Evolutionary conservation across 2,888 invertebrate genomes (phyloP).

Genomic region (Altica lythri): DNA sequence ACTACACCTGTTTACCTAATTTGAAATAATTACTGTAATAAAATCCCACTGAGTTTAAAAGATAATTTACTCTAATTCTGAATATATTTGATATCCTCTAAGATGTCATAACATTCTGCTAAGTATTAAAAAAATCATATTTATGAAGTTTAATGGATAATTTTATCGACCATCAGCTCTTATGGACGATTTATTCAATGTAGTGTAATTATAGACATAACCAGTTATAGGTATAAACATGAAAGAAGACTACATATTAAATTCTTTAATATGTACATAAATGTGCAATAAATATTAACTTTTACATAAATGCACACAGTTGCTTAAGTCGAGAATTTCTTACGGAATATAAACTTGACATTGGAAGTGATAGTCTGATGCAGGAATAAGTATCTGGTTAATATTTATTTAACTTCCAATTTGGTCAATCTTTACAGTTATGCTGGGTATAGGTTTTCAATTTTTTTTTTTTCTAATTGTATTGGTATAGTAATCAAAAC

Average conservation of each 20-base stretch:
- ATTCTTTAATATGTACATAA: constrained; percentile 14
- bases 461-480: too few species aligned
- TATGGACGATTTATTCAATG: not conserved
- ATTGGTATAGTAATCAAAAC: too few species aligned
- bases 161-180: constrained; percentile 1
- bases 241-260: constrained; percentile 1
- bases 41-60: too few species aligned
- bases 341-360: not conserved
- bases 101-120: constrained; percentile 5
- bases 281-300: constrained; percentile 9
- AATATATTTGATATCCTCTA: not conserved
- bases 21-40: too few species aligned
- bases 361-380: too few species aligned
- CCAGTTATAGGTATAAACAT: constrained; percentile 10
- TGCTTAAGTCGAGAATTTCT: not conserved
- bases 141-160: constrained; percentile 3
- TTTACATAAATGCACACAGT: constrained; percentile 8
- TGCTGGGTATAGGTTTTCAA: too few species aligned
- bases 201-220: constrained; percentile 3
- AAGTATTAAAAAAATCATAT: constrained; percentile 7
- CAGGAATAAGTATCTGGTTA: too few species aligned
- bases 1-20: too few species aligned
- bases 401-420: too few species aligned
- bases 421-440: too few species aligned
- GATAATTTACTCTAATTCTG: too few species aligned